Conservation (phyloP, 1,140 invertebrate species). For the Platyscapa corneri region DNA sequence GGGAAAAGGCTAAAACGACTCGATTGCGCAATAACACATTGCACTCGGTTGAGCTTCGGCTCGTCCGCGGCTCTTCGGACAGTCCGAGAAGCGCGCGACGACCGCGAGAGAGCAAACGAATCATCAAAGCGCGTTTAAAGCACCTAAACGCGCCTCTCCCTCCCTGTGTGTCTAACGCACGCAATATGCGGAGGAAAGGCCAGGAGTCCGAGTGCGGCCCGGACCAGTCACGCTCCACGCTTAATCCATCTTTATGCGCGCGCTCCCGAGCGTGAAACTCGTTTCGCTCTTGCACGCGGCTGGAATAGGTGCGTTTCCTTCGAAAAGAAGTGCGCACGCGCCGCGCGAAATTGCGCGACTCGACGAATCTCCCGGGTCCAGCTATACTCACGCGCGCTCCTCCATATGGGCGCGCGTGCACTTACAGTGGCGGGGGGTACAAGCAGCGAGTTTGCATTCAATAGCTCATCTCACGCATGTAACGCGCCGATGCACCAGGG, state of each 20-base stretch:
- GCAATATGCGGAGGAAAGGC: neutral
- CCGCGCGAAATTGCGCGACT: neutral
- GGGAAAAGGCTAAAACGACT: neutral
- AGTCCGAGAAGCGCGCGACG: no score
- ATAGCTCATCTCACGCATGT: constrained; percentile 18
- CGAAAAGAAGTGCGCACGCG: neutral
- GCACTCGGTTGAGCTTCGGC: no score
- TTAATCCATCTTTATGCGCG: constrained; percentile 4
- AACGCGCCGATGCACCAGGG: neutral
- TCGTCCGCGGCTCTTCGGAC: no score
- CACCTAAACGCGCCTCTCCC: neutral
- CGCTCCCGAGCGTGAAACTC: neutral
- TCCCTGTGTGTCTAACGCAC: neutral
- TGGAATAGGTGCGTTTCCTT: neutral
- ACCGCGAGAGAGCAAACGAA: neutral
- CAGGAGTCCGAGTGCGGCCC: neutral
- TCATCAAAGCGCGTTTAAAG: neutral
- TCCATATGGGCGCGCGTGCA: neutral
- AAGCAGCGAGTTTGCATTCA: neutral
- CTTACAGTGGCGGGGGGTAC: neutral
- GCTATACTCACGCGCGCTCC: no score
- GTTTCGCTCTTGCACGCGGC: neutral
- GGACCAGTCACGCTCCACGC: neutral
- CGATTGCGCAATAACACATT: neutral
- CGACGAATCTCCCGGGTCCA: neutral